phyloP scores from a whole-genome alignment of 1,140 invertebrate genomes.

The Radopholus similis region DNA sequence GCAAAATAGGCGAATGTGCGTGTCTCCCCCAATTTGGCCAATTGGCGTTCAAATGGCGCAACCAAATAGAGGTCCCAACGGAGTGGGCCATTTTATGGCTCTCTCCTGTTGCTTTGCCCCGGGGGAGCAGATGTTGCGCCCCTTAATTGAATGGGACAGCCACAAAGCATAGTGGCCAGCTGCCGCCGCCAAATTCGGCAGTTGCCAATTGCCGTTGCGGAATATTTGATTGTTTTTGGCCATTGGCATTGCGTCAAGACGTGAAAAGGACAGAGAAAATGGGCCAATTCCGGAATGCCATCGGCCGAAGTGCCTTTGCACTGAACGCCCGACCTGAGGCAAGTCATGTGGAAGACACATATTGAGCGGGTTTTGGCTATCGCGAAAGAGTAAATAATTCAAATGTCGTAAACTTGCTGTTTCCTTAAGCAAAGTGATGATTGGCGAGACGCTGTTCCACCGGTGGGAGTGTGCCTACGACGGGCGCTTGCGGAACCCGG shows the following conservation, averaged over 20 bases:
- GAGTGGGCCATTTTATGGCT: too few relatives aligned
- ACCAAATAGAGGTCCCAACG: too few relatives aligned
- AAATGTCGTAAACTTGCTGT: conserved; percentile 8
- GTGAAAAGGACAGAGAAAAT: background rate
- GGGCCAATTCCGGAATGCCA: background rate
- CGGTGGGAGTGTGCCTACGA: conserved; percentile 39
- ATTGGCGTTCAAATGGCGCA: too few relatives aligned
- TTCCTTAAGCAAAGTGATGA: conserved; percentile 34
- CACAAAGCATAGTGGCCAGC: too few relatives aligned
- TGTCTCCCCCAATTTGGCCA: background rate
- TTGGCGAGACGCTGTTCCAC: conserved; percentile 48
- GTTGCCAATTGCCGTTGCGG: too few relatives aligned
- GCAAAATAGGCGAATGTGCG: background rate
- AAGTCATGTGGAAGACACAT: background rate
- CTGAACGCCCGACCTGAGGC: background rate
- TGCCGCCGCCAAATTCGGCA: too few relatives aligned
- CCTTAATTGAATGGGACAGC: too few relatives aligned
- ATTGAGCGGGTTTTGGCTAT: background rate
- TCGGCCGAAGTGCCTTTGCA: too few relatives aligned
- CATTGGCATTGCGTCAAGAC: background rate
- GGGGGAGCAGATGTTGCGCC: too few relatives aligned
- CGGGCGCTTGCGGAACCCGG: background rate
- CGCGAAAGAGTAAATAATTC: background rate
- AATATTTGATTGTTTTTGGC: too few relatives aligned
- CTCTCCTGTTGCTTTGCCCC: too few relatives aligned